Evolutionary conservation across 2,113 vertebrate genomes (phyloP).

Genomic region (Antechinus flavipes): DNA sequence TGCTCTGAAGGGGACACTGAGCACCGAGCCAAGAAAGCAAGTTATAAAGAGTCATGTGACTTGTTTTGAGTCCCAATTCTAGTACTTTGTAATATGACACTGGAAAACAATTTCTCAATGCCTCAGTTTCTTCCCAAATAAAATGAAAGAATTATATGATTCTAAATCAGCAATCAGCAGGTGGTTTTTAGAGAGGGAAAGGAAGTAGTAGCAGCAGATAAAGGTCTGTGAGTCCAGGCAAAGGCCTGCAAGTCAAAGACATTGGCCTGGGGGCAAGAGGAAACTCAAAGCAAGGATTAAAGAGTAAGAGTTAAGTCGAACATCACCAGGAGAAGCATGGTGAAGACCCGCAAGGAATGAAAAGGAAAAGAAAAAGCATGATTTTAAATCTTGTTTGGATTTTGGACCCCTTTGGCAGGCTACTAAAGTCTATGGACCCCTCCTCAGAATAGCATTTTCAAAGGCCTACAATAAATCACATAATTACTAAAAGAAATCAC

Average conservation of each 20-base stretch:
- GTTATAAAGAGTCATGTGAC: not conserved
- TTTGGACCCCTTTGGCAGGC: not conserved
- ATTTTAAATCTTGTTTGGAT: not conserved
- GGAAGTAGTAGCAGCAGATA: not conserved
- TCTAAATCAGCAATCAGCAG: not conserved
- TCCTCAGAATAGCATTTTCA: not conserved
- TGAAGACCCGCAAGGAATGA: not conserved
- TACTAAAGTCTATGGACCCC: not conserved
- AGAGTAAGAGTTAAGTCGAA: not conserved
- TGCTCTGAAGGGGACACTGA: not conserved
- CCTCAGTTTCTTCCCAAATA: not conserved
- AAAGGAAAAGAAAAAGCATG: not conserved
- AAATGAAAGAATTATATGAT: not conserved
- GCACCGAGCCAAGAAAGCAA: not conserved
- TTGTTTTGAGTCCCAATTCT: not conserved
- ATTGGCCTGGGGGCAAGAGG: not conserved
- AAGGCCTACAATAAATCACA: not conserved
- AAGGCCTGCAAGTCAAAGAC: not conserved
- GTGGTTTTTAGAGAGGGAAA: not conserved
- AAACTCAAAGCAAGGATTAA: not conserved
- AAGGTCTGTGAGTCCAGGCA: not conserved
- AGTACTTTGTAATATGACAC: not conserved
- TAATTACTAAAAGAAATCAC: not conserved
- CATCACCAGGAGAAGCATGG: not conserved
- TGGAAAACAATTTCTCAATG: not conserved